Percentiles rank a stretch among this genome's conserved stretches.
Evolutionary conservation across 2,797 vertebrate genomes (phyloP).

Genomic region (Atherinosoma microstoma): DNA sequence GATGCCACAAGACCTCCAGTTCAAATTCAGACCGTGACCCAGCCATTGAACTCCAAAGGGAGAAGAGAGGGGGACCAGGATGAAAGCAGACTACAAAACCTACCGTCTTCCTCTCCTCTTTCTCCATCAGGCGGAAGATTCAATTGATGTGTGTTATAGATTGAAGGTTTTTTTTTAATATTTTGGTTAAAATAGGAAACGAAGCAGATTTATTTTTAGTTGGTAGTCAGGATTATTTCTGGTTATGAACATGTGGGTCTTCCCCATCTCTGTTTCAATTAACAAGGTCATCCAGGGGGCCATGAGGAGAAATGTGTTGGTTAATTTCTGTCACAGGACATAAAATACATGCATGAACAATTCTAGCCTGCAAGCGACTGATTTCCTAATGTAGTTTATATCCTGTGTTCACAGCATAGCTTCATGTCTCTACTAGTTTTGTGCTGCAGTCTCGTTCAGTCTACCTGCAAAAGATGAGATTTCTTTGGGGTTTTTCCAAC

Average conservation of each 20-base stretch:
- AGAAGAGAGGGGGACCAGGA: constrained; percentile 3
- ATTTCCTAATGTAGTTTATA: neutral
- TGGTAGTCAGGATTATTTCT: neutral
- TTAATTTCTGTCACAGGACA: neutral
- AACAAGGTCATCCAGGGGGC: neutral
- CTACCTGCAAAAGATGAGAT: neutral
- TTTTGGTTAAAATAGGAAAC: neutral
- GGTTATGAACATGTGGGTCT: neutral
- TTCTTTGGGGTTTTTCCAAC: neutral
- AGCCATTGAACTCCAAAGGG: constrained; percentile 53
- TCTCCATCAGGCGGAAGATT: neutral
- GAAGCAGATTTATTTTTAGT: neutral
- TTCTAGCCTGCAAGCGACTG: neutral
- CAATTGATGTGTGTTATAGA: neutral
- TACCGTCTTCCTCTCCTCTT: neutral
- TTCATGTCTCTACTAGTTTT: neutral
- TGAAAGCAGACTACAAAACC: constrained; percentile 6
- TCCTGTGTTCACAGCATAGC: no score
- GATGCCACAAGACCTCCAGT: constrained; percentile 44
- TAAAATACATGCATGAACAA: neutral
- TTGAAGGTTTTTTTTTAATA: neutral
- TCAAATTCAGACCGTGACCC: constrained; percentile 71
- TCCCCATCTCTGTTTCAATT: neutral
- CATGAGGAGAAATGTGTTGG: neutral
- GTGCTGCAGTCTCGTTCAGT: neutral